A percentile compares a stretch with the other conserved stretches of the same genome.
phyloP scores from a whole-genome alignment of 2,797 vertebrate genomes.

The Meda fulgida region DNA sequence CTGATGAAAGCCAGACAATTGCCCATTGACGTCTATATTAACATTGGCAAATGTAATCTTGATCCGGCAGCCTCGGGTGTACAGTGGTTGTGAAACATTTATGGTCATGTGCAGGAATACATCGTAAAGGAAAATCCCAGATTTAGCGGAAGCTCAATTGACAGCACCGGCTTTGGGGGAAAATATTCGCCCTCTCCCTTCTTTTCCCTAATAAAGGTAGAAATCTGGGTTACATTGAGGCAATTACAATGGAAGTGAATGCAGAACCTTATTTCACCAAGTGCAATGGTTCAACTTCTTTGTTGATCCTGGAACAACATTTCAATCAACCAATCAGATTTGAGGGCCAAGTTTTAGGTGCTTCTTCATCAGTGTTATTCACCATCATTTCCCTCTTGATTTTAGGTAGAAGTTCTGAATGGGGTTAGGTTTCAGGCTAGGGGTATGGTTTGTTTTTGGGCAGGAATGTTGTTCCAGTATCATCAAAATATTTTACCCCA shows the following conservation, averaged over 20 bases:
- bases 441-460: too few relatives aligned
- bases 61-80: background rate
- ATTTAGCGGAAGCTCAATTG: background rate
- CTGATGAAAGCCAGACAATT: constrained; percentile 30
- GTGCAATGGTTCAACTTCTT: too few relatives aligned
- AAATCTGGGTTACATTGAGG: background rate
- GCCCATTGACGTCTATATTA: constrained; percentile 9
- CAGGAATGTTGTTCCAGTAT: too few relatives aligned
- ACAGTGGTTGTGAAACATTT: constrained; percentile 3
- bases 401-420: too few relatives aligned
- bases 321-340: too few relatives aligned
- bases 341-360: too few relatives aligned
- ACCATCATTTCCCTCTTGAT: too few relatives aligned
- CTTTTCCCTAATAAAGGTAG: background rate
- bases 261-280: too few relatives aligned
- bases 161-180: background rate
- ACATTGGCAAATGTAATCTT: constrained; percentile 37
- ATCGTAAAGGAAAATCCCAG: background rate
- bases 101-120: background rate
- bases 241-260: background rate
- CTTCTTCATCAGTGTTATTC: too few relatives aligned
- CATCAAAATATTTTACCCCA: too few relatives aligned
- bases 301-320: too few relatives aligned
- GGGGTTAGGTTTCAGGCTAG: too few relatives aligned
- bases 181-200: background rate